Evolutionary conservation across 2,797 vertebrate genomes (phyloP).

Genomic region (Oreonectes daqikongensis): DNA sequence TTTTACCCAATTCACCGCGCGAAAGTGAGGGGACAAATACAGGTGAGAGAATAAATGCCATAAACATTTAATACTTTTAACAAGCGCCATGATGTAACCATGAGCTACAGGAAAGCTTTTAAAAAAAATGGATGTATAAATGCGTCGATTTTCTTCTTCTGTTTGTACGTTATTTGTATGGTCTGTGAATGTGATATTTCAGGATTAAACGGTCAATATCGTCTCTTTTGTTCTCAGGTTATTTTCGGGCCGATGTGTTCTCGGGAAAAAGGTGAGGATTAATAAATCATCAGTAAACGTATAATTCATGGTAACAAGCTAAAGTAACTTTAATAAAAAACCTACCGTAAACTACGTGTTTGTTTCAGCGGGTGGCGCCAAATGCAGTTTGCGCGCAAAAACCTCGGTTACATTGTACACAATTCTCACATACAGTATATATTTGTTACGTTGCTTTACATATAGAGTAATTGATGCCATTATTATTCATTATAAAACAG

Average conservation of each 20-base stretch:
- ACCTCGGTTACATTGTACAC: background rate
- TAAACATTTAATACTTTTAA: background rate
- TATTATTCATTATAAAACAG: no score
- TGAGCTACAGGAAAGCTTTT: no score
- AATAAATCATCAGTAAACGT: background rate
- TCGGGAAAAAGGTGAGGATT: conserved; percentile 97
- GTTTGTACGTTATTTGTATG: background rate
- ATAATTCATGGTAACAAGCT: background rate
- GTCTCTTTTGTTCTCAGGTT: conserved; percentile 75
- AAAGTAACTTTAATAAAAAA: no score
- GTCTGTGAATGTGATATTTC: background rate
- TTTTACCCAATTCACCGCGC: conserved; percentile 83
- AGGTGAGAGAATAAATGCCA: conserved; percentile 70
- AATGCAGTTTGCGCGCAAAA: background rate
- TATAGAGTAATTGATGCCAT: background rate
- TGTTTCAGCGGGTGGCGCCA: conserved; percentile 22
- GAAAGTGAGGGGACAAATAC: conserved; percentile 86
- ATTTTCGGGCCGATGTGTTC: conserved; percentile 99
- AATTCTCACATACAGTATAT: background rate
- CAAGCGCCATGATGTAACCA: no score
- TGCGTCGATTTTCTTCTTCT: background rate
- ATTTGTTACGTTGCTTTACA: no score
- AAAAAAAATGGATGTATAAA: background rate
- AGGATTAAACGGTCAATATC: background rate
- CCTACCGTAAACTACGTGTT: background rate